Conservation (phyloP, 2,888 invertebrate genomes). For the Strigamia maritima region DNA sequence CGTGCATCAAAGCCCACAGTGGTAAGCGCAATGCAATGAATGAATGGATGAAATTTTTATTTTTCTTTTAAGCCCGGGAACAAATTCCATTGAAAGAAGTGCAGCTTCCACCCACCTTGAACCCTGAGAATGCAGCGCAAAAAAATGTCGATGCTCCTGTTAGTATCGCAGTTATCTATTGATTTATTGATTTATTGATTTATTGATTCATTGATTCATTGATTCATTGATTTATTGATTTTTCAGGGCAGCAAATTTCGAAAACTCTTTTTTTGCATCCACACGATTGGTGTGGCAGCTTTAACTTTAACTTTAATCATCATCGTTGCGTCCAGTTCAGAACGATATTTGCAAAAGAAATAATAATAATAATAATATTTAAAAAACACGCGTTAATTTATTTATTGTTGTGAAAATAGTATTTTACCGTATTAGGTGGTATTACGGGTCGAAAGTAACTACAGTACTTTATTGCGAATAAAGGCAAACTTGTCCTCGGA, state of each 20-base stretch:
- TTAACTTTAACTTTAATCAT: not conserved
- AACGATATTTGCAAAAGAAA: not conserved
- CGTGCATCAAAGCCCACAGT: not conserved
- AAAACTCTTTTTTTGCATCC: not conserved
- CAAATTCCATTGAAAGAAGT: constrained; percentile 6
- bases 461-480: too few species aligned
- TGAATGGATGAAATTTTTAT: not conserved
- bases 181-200: not conserved
- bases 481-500: too few species aligned
- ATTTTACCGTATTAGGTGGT: too few species aligned
- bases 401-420: too few species aligned
- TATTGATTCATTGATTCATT: not conserved
- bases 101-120: not conserved
- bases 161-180: not conserved
- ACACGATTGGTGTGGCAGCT: not conserved
- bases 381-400: too few species aligned
- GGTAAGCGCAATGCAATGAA: not conserved
- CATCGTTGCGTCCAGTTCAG: not conserved
- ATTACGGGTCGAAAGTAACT: too few species aligned
- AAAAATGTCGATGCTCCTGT: not conserved
- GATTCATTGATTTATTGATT: not conserved
- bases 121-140: not conserved
- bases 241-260: constrained; percentile 6
- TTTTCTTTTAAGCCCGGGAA: not conserved
- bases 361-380: too few species aligned